phyloP scores from a whole-genome alignment of 2,113 vertebrate species.

The Ahaetulla prasina region DNA sequence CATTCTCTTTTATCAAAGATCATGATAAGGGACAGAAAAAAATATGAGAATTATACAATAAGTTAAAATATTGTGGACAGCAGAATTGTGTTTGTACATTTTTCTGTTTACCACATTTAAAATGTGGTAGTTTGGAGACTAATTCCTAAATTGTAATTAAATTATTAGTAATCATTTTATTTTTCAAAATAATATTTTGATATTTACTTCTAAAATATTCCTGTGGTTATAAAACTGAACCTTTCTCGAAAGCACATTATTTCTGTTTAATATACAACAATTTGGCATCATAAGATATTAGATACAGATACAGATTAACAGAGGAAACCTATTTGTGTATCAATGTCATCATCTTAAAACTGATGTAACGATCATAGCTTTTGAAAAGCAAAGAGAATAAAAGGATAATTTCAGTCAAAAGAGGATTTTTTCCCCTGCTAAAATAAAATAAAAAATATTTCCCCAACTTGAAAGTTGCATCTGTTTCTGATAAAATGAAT shows the following conservation, averaged over 20 bases:
- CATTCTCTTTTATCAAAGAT: background rate
- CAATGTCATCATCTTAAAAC: slow-evolving; percentile 18
- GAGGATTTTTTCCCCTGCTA: background rate
- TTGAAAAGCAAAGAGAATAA: slow-evolving; percentile 15
- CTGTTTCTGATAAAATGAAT: slow-evolving; percentile 3
- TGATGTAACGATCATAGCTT: slow-evolving; percentile 11
- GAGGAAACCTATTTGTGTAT: slow-evolving; percentile 17
- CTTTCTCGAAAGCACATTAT: slow-evolving; percentile 26
- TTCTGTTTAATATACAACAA: slow-evolving; percentile 26
- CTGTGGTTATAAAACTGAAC: background rate
- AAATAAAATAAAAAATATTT: slow-evolving; percentile 26
- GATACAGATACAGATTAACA: no score
- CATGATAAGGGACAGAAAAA: background rate
- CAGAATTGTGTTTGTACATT: background rate
- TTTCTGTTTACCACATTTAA: background rate
- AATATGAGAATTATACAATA: background rate
- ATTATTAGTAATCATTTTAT: slow-evolving; percentile 7
- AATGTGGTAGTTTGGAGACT: background rate
- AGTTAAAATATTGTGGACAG: background rate
- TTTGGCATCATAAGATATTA: background rate
- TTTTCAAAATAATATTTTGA: slow-evolving; percentile 4
- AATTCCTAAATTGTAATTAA: background rate
- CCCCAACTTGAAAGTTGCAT: background rate
- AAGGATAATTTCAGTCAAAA: slow-evolving; percentile 28
- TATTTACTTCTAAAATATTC: slow-evolving; percentile 1